Evolutionary conservation across 92 coral and sea anemone species (phyloP).

Genomic region (Paragorgia papillata): DNA sequence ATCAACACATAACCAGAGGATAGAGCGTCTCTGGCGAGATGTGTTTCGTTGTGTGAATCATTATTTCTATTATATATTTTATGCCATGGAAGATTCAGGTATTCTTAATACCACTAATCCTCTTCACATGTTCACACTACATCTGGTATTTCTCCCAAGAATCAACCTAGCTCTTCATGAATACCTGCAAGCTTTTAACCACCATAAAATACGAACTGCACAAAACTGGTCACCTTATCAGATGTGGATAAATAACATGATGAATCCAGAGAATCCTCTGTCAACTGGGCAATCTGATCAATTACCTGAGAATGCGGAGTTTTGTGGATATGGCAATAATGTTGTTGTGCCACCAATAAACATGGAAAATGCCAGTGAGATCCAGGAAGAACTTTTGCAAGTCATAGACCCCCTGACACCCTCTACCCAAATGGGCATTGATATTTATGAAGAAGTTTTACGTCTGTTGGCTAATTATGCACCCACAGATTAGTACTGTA

Average conservation of each 20-base stretch:
- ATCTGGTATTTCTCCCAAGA: conserved; percentile 25
- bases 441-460: conserved; percentile 61
- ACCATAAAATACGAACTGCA: conserved; percentile 44
- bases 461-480: neutral
- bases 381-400: conserved; percentile 28
- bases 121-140: conserved; percentile 36
- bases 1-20: conserved; percentile 31
- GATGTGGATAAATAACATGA: conserved; percentile 48
- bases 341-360: conserved; percentile 43
- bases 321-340: conserved; percentile 29
- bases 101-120: conserved; percentile 36
- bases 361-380: conserved; percentile 3
- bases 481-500: too few relatives aligned
- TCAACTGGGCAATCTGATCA: conserved; percentile 14
- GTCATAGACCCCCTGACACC: conserved; percentile 44
- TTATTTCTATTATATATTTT: conserved; percentile 28
- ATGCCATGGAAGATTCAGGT: conserved; percentile 31
- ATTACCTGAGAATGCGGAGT: neutral
- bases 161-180: conserved; percentile 41
- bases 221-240: conserved; percentile 32
- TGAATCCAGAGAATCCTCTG: conserved; percentile 35
- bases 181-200: conserved; percentile 32
- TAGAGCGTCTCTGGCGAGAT: conserved; percentile 51
- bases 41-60: conserved; percentile 41
- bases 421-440: conserved; percentile 71